Conservation (phyloP, 1,140 invertebrate species). For the Drosophila ironensis region DNA sequence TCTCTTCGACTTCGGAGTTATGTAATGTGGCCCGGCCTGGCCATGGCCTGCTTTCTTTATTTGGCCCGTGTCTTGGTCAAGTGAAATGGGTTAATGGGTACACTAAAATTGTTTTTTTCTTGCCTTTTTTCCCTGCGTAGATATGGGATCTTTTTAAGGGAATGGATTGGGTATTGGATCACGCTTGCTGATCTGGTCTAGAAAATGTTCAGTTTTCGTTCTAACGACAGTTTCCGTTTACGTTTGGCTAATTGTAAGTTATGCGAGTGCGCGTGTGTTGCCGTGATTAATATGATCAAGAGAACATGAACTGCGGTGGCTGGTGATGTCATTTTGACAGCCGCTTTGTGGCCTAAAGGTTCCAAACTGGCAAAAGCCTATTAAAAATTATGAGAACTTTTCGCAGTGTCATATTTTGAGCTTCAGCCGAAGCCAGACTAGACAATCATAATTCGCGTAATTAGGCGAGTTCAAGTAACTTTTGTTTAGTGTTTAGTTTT, state of each 20-base stretch:
- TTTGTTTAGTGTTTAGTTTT: slow-evolving; percentile 41
- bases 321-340: slow-evolving; percentile 33
- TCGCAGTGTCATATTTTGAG: slow-evolving; percentile 41
- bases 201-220: slow-evolving; percentile 10
- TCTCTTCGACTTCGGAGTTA: slow-evolving; percentile 18
- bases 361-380: slow-evolving; percentile 31
- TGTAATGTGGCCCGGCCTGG: slow-evolving; percentile 46
- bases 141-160: not conserved
- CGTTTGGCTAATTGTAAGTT: slow-evolving; percentile 1
- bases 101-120: slow-evolving; percentile 27
- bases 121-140: no score
- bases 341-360: slow-evolving; percentile 4
- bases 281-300: slow-evolving; percentile 39
- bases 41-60: slow-evolving; percentile 70
- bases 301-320: slow-evolving; percentile 25
- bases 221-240: slow-evolving; percentile 7
- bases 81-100: slow-evolving; percentile 70
- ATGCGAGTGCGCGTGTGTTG: slow-evolving; percentile 21
- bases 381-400: slow-evolving; percentile 46
- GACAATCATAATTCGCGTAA: slow-evolving; percentile 57
- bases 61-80: slow-evolving; percentile 45
- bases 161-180: not conserved
- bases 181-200: slow-evolving; percentile 17
- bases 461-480: slow-evolving; percentile 66
- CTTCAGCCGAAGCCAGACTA: not conserved